Evolutionary conservation across 2,113 vertebrate species (phyloP), one percentile per base, ranked within the genome.

Genomic region (Nematolebias whitei): DNA sequence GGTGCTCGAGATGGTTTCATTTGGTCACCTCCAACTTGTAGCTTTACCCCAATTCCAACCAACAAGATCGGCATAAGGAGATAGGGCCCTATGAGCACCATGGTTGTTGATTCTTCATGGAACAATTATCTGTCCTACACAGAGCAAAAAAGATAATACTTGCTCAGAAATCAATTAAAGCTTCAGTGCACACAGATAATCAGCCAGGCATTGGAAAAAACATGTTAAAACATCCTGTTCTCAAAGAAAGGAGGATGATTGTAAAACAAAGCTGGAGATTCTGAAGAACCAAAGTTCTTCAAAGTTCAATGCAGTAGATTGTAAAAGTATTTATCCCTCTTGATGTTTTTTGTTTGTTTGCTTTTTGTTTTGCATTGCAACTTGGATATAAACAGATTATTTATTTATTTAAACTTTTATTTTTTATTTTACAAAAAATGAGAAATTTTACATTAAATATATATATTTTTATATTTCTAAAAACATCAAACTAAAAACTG

Each of bases 1-100:
- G 94, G 93, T 0, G 74, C 85, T 39, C 32, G 89, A n/a, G 92
- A 76, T 0, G 92, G 92, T 68, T 94, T 96, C 0, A 49, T 61
- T 60, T 78, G 74, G 3, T 75, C 75, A 0, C 79, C 88, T 24
- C 44, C 22, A 20, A 52, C 73, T 39, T 12, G 79, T 49, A 44
- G 57, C 53, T 43, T 38, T 41, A 66, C 50, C 43, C 79, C 75
- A 16, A 2, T 19, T 4, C 47, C 52, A 45, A 78, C 68, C 86
- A 79, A 82, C 58, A 49, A 64, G 8, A 2, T 87, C 53, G 79
- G 87, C 0, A 53, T 56, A 26, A 51, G 79, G 69, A 86, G 77
- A 71, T 81, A 22, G 61, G 45, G 9, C 35, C 32, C 68, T 50
- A 86, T 80, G 70, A 74, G 40, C 12, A 52, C 68, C 93, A 95